Evolutionary conservation across 1,140 invertebrate species (phyloP), one percentile per base, ranked within the genome.

Genomic region (Stegodyphus dumicola): DNA sequence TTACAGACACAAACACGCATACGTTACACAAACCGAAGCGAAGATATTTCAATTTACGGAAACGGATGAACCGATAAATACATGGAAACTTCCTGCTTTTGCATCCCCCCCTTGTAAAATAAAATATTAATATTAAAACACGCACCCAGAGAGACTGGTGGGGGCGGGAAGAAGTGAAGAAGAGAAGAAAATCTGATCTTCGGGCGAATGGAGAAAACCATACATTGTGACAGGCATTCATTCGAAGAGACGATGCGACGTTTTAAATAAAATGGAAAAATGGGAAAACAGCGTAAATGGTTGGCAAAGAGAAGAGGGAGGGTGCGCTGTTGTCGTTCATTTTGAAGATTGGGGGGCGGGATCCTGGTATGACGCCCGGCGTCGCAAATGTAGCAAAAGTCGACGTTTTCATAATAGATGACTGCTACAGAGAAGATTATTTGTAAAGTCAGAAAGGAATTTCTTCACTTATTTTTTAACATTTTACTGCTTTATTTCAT

Each of bases 31-130:
- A 33, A 33, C 33, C 33, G 33, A 33, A 33, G 3, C 33, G 33
- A 33, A 33, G 33, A 33, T 33, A 33, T 69, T 78, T 78, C 77
- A 78, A 78, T 69, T 69, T 67, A 53, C 65, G 77, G 65, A 78
- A 78, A 67, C 33, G 65, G 77, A 78, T 78, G 64, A 78, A 69
- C 77, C 66, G 77, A 78, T 78, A 78, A 78, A 78, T 69, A 18
- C 66, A 69, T 69, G 33, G 33, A 33, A 33, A 33, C 33, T 33
- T 33, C 33, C 33, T 33, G 33, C 3, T 33, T 33, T 33, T 33
- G 33, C 33, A 33, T 33, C 33, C 77, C 77, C 77, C 77, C 10
- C 66, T 53, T n/a, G 5, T 11, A 51, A 69, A 78, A 78, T 78
- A 78, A 78, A 78, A 78, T 78, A 67, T 66, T 33, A 33, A 33